These are phyloP conservation scores for Pantherophis alleghaniensis DNA, from an alignment of 2,797 vertebrate species.

Conservation along the genomic window DNA sequence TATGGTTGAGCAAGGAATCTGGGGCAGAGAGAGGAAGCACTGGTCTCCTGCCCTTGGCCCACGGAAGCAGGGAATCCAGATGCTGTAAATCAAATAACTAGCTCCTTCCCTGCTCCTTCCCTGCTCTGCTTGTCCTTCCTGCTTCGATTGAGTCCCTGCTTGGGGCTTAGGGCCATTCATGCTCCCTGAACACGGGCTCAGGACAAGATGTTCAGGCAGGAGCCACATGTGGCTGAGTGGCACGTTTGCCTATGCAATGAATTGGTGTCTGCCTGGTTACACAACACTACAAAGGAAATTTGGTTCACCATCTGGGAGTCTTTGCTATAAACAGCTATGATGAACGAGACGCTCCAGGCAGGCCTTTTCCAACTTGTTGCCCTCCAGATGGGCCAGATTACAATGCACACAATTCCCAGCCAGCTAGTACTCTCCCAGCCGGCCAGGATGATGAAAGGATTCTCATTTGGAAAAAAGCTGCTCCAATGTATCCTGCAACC, in stretches of 20 bases:
- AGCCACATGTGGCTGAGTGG: conserved; percentile 16
- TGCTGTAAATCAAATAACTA: conserved; percentile 36
- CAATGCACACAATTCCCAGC: not conserved
- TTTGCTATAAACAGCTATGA: not conserved
- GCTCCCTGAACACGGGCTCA: conserved; percentile 9
- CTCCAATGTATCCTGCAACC: not conserved
- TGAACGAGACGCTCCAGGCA: not conserved
- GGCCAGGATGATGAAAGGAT: not conserved
- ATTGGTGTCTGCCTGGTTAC: conserved; percentile 11
- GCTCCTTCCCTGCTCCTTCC: conserved; percentile 1
- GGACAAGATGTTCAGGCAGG: conserved; percentile 31
- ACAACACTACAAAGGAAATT: not conserved
- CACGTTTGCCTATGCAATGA: not conserved
- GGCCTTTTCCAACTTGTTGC: not conserved
- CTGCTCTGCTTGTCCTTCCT: conserved; percentile 1
- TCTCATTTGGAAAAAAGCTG: not conserved
- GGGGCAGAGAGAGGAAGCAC: conserved; percentile 24
- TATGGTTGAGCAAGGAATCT: conserved; percentile 25
- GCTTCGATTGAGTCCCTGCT: conserved; percentile 7
- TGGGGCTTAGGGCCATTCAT: conserved; percentile 23
- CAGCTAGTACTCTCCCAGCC: not conserved
- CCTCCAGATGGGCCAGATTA: not conserved
- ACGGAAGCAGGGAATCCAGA: conserved; percentile 26
- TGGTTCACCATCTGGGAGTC: not conserved
- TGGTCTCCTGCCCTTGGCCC: conserved; percentile 27